A percentile compares a stretch with the other conserved stretches of the same genome.
These are phyloP conservation scores for Clarias batrachus DNA, from an alignment of 2,113 vertebrate species.

Conservation along the genomic window DNA sequence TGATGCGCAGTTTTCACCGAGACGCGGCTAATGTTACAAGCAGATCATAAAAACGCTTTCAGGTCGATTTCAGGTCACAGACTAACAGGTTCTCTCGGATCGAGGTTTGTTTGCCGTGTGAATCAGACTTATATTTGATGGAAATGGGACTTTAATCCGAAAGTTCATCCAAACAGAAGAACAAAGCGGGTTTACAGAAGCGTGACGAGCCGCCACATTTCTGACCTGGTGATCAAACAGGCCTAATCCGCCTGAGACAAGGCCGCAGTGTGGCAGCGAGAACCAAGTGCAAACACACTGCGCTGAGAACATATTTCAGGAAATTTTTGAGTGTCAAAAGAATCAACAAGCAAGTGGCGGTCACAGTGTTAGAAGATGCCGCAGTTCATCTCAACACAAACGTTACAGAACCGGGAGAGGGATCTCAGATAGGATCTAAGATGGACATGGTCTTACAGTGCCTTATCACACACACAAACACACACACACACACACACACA, in stretches of 20 bases:
- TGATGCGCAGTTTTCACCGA: too few relatives aligned
- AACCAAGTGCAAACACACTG: not conserved
- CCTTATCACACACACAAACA: not conserved
- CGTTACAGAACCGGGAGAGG: not conserved
- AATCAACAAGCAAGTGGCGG: not conserved
- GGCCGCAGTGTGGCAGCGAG: not conserved
- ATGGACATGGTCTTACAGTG: not conserved
- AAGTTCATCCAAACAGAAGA: not conserved
- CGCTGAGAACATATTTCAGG: not conserved
- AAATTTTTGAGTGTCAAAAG: not conserved
- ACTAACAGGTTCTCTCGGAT: not conserved
- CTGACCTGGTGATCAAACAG: conserved; percentile 5
- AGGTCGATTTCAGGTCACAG: conserved; percentile 5
- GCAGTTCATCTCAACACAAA: not conserved
- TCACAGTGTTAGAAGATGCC: not conserved
- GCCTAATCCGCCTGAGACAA: not conserved
- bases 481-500: not conserved
- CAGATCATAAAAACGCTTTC: not conserved
- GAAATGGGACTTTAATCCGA: not conserved
- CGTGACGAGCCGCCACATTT: not conserved
- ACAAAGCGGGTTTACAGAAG: not conserved
- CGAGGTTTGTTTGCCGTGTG: not conserved
- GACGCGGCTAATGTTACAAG: not conserved
- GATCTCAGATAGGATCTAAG: not conserved
- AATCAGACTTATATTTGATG: not conserved